phyloP scores from a whole-genome alignment of 2,113 vertebrate genomes.

The Gorsachius goisagi region DNA sequence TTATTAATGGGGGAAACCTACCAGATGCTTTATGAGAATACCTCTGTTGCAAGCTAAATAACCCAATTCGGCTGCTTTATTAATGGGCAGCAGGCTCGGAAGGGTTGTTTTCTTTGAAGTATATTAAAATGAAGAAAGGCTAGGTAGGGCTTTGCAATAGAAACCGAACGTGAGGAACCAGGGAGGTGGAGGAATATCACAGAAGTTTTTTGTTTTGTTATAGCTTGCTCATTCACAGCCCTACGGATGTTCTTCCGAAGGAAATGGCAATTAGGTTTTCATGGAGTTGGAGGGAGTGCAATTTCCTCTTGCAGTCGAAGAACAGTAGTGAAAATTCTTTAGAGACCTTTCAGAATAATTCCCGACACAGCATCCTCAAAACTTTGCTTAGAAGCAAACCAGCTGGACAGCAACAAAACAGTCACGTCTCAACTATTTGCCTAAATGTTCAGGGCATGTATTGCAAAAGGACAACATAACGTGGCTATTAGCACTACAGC shows the following conservation, averaged over 20 bases:
- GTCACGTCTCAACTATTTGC: not conserved
- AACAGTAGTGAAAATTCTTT: conserved; percentile 24
- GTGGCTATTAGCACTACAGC: not conserved
- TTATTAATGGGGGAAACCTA: not conserved
- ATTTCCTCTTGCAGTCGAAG: conserved; percentile 50
- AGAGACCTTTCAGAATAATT: conserved; percentile 18
- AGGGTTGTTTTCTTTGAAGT: not conserved
- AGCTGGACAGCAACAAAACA: not conserved
- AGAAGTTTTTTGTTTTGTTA: not conserved
- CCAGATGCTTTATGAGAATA: not conserved
- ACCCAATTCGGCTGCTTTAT: not conserved
- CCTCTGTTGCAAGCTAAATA: not conserved
- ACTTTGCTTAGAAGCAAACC: not conserved
- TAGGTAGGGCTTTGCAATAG: conserved; percentile 44
- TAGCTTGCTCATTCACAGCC: not conserved
- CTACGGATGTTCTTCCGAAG: conserved; percentile 21
- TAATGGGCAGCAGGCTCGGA: not conserved
- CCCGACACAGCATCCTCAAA: not conserved
- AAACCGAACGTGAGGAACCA: not conserved
- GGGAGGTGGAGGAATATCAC: not conserved
- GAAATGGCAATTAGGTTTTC: conserved; percentile 13
- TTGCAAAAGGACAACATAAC: not conserved
- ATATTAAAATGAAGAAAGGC: conserved; percentile 59
- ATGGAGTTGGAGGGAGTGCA: conserved; percentile 31
- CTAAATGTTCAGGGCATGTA: not conserved